phyloP scores from a whole-genome alignment of 2,888 invertebrate genomes.

The Atethmia centrago region DNA sequence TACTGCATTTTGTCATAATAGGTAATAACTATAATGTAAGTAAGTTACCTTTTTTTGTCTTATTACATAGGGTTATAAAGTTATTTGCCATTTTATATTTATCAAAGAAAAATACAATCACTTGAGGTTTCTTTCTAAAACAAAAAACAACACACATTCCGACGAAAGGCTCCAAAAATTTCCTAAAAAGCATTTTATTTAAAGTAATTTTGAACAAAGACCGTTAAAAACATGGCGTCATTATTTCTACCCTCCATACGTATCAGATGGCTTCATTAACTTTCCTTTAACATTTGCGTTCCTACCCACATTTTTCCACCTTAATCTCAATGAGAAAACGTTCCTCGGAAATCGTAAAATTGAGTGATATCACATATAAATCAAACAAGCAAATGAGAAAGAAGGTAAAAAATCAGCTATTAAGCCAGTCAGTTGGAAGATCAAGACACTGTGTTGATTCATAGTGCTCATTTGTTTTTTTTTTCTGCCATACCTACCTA shows the following conservation, averaged over 20 bases:
- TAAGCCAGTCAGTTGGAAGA: constrained; percentile 84
- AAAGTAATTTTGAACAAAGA: constrained; percentile 32
- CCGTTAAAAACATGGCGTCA: constrained; percentile 48
- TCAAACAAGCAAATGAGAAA: constrained; percentile 83
- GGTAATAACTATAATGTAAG: neutral
- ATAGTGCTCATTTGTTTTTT: constrained; percentile 79
- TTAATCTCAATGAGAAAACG: constrained; percentile 59
- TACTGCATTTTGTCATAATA: neutral
- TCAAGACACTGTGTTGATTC: constrained; percentile 81
- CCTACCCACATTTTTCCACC: constrained; percentile 54
- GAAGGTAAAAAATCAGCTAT: constrained; percentile 82
- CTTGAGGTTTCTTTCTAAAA: neutral
- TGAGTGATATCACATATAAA: constrained; percentile 83
- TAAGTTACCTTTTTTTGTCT: neutral
- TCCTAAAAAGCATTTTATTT: constrained; percentile 31
- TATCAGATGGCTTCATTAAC: constrained; percentile 69
- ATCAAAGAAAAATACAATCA: neutral
- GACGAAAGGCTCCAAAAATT: constrained; percentile 1
- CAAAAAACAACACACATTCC: neutral
- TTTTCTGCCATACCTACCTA: neutral
- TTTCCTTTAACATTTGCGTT: constrained; percentile 55
- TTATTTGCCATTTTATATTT: neutral
- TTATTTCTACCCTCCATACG: constrained; percentile 48
- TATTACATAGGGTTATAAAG: too few relatives aligned
- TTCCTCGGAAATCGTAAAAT: constrained; percentile 75